Evolutionary conservation across 2,888 invertebrate genomes (phyloP), one percentile per base, ranked within the genome.

Genomic region (Lasioglossum figueresi): DNA sequence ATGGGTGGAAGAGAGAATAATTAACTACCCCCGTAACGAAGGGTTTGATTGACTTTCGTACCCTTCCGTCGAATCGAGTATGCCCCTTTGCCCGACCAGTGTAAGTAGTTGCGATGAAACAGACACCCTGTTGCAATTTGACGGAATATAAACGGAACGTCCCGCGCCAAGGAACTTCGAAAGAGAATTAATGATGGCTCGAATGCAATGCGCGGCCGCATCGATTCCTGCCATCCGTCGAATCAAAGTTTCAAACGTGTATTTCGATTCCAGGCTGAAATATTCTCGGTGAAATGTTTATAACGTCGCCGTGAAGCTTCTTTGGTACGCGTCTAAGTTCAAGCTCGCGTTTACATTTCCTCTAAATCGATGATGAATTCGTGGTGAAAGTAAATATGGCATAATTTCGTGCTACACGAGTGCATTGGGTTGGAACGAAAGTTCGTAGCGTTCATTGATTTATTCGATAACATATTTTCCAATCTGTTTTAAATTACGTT

Each of bases 1-100:
- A 34, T 23, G 59, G 31, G 40, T 40, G 34, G 52, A 76, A 76
- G 37, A 48, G 45, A 40, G 82, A 77, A 77, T 81, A 79, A 82
- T 82, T 84, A 79, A 72, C 74, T 75, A 63, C 19, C 31, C 16
- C 59, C 4, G 68, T 37, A 77, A 56, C 43, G 23, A 63, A 27
- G 66, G 70, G 37, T 63, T 56, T 56, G 66, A 66, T 73, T n/a
- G 66, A 82, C 70, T 79, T 82, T n/a, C 70, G 16, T 16, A 19
- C 16, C 34, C 27, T 43, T 59, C 70, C 34, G 70, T n/a, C 40
- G n/a, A 37, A n/a, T 40, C n/a, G 40, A 23, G 40, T 37, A n/a
- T n/a, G n/a, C 40, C 14, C n/a, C n/a, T 40, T 40, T 40, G 70
- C n/a, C 8, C 14, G n/a, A 14, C 40, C 40, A 8, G 23, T 40